A percentile compares a stretch with the other conserved stretches of the same genome.
phyloP scores from a whole-genome alignment of 1,140 invertebrate genomes.

The Limonius californicus region DNA sequence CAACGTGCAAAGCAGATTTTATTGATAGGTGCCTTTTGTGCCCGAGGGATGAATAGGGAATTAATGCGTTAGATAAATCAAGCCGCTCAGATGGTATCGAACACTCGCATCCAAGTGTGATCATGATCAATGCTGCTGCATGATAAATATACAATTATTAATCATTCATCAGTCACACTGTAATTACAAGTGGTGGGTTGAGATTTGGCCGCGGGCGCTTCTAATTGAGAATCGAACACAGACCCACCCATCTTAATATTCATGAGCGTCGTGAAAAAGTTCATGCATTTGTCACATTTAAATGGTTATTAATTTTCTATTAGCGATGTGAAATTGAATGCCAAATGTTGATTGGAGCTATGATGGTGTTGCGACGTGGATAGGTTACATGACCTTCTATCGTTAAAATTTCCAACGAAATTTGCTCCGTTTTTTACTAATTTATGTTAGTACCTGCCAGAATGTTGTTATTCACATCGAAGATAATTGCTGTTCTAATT shows the following conservation, averaged over 20 bases:
- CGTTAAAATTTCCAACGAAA: too few species aligned
- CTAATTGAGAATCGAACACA: conserved; percentile 18
- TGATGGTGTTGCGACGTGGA: too few species aligned
- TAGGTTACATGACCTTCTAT: too few species aligned
- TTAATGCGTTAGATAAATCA: conserved; percentile 35
- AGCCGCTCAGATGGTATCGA: conserved; percentile 29
- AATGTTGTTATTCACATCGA: too few species aligned
- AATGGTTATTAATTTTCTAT: conserved; percentile 7
- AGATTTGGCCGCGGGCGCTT: conserved; percentile 21
- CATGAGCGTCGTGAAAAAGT: neutral
- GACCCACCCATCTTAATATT: conserved; percentile 17
- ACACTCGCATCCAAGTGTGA: conserved; percentile 31
- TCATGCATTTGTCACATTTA: neutral
- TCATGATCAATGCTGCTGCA: conserved; percentile 38
- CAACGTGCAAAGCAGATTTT: conserved; percentile 13
- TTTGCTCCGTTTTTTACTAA: too few species aligned
- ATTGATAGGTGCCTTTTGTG: conserved; percentile 26
- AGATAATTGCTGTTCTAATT: too few species aligned
- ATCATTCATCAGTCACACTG: conserved; percentile 38
- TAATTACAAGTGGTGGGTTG: conserved; percentile 35
- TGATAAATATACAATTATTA: conserved; percentile 40
- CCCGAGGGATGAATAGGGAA: conserved; percentile 31
- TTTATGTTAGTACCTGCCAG: too few species aligned
- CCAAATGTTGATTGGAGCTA: too few species aligned
- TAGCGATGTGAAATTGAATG: neutral